Percentiles rank a stretch among this genome's conserved stretches.
phyloP scores from a whole-genome alignment of 2,888 invertebrate genomes.

The Tipula lateralis region DNA sequence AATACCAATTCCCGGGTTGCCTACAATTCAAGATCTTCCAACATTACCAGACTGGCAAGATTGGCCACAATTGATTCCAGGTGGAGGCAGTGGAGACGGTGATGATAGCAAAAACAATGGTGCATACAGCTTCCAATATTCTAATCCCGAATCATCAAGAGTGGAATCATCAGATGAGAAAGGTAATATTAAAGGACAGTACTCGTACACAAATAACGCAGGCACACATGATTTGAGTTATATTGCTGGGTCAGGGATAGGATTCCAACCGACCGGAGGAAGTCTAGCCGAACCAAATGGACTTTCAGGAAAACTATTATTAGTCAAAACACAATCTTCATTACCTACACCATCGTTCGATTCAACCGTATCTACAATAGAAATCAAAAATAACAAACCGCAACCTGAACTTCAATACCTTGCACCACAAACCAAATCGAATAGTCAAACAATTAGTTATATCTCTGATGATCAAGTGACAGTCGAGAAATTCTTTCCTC shows the following conservation, averaged over 20 bases:
- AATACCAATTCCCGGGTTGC: neutral
- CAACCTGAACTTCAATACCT: neutral
- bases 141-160: conserved; percentile 35
- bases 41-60: neutral
- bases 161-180: conserved; percentile 32
- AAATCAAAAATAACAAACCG: neutral
- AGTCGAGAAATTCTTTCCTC: neutral
- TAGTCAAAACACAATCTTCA: neutral
- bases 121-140: neutral
- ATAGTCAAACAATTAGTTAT: neutral
- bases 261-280: conserved; percentile 49
- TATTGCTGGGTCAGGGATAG: conserved; percentile 62
- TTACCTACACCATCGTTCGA: neutral
- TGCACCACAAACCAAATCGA: neutral
- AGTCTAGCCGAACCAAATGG: conserved; percentile 38
- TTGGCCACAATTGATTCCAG: neutral
- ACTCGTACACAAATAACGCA: conserved; percentile 61
- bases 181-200: conserved; percentile 39
- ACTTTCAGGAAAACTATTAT: conserved; percentile 30
- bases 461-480: neutral
- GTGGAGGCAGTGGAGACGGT: conserved; percentile 57
- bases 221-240: conserved; percentile 64
- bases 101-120: neutral
- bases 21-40: neutral
- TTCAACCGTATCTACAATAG: neutral